A percentile compares a stretch with the other conserved stretches of the same genome.
Conservation (phyloP, 2,797 vertebrate species). For the Manis javanica region DNA sequence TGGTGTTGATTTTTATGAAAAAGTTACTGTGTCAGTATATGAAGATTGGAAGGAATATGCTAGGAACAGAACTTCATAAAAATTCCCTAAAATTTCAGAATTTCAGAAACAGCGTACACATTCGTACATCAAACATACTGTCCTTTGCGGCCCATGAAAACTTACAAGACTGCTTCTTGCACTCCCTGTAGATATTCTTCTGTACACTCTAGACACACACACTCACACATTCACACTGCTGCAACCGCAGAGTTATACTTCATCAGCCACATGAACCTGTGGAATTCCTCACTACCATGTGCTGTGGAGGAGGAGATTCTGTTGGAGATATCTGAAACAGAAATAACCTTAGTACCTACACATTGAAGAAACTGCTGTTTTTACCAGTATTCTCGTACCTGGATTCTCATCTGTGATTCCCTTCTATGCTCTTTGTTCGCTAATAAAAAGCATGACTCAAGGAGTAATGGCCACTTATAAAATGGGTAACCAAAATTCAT, state of each 20-base stretch:
- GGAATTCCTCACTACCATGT: slow-evolving; percentile 38
- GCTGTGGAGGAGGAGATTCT: not conserved
- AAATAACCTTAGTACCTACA: not conserved
- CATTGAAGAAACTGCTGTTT: not conserved
- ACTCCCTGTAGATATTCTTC: not conserved
- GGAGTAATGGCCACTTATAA: not conserved
- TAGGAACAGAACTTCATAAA: slow-evolving; percentile 46
- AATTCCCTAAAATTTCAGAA: not conserved
- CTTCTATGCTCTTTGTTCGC: not conserved
- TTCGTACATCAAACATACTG: not conserved
- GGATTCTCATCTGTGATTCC: not conserved
- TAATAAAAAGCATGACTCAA: not conserved
- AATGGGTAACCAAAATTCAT: not conserved
- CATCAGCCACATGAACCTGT: not conserved
- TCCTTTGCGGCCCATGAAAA: not conserved
- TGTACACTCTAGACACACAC: not conserved
- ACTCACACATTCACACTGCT: no score
- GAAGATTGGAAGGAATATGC: not conserved
- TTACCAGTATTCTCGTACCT: not conserved
- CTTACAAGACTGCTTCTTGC: not conserved
- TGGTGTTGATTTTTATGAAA: slow-evolving; percentile 37
- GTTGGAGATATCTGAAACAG: not conserved
- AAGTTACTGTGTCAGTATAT: not conserved
- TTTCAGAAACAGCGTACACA: not conserved
- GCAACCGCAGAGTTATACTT: no score